Evolutionary conservation across 2,113 vertebrate genomes (phyloP), one percentile per base, ranked within the genome.

Genomic region (Tonatia bakeri): DNA sequence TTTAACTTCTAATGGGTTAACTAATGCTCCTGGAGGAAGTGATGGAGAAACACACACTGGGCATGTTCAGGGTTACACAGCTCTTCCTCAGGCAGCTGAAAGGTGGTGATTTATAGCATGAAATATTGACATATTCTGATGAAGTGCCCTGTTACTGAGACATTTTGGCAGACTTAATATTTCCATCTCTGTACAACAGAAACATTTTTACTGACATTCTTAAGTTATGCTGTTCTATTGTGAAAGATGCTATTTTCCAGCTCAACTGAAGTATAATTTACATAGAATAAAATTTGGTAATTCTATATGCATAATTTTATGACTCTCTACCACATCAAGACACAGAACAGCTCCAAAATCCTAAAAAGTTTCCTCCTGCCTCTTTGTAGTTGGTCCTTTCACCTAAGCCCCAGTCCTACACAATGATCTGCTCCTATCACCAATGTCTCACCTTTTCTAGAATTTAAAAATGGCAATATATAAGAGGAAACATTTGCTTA

Each of bases 71-170:
- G 97, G 94, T 93, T 40, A 6, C 95, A 92, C 54, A 69, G 92
- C 91, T 98, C 90, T 61, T 94, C 95, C 96, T 97, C 93, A 52
- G 89, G 75, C 93, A 88, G 86, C 96, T 93, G 82, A 94, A 94
- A 97, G 96, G 69, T 85, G 84, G 79, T 97, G 98, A 98, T 97
- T 98, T 98, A 98, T 95, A 94, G 87, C 95, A 95, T 54, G 94
- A 97, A 97, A 93, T 97, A 97, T 85, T 93, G 97, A 97, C 96
- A 93, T 79, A 83, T 70, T 97, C 95, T 97, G 97, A 97, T 96
- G 96, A 97, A 97, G 94, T 89, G 40, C 95, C 97, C 92, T 97
- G 97, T 97, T 98, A 98, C 47, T 91, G 96, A 96, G 96, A 97
- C 86, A 85, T 81, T 97, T 95, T 97, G 96, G 94, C 93, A 96